Conservation (phyloP, 2,113 vertebrate genomes). For the Dendrocopos noguchii region DNA sequence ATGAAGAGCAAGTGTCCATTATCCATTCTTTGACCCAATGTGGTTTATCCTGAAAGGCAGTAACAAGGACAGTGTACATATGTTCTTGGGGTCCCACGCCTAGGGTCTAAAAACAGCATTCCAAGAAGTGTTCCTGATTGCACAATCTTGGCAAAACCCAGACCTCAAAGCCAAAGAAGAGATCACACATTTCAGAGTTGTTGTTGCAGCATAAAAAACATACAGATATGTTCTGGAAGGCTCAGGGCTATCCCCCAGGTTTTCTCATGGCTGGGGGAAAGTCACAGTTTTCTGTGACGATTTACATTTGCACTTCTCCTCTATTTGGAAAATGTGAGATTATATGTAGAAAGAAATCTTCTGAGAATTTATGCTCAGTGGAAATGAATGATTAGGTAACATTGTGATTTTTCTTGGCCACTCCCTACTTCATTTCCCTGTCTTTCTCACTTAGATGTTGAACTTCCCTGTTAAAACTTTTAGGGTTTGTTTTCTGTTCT, state of each 20-base stretch:
- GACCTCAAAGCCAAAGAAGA: not conserved
- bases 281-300: not conserved
- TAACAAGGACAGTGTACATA: fast-evolving
- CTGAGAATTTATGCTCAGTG: not conserved
- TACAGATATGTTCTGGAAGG: not conserved
- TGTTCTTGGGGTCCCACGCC: not conserved
- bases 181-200: not conserved
- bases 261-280: not conserved
- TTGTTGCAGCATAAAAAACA: not conserved
- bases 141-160: not conserved
- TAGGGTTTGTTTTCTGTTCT: not conserved
- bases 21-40: too few species aligned
- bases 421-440: not conserved
- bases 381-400: not conserved
- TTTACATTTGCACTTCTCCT: not conserved
- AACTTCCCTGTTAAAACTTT: not conserved
- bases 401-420: not conserved
- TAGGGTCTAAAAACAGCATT: not conserved
- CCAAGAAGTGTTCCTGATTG: not conserved
- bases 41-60: not conserved
- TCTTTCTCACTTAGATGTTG: not conserved
- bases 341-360: not conserved
- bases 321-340: not conserved
- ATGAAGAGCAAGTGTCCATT: fast-evolving
- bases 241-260: not conserved